These are phyloP conservation scores for Aurelia aurita DNA, from an alignment of 30 jellyfish, hydroid and myxozoan species.

Conservation along the genomic window DNA sequence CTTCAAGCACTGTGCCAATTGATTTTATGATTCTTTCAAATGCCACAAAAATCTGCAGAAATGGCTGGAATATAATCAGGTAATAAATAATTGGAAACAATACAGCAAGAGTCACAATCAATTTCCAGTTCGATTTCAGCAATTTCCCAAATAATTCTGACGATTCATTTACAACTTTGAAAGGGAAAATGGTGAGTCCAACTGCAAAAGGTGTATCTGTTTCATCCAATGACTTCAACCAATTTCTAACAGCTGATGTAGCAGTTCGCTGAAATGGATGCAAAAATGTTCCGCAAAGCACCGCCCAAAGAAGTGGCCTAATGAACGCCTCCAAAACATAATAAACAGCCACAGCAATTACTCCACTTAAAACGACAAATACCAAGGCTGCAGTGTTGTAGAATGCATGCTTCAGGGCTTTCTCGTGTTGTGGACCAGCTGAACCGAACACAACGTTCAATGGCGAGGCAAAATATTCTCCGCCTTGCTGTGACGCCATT, in stretches of 20 bases:
- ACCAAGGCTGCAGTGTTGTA: conserved; percentile 97
- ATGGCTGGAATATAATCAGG: conserved; percentile 79
- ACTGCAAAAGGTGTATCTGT: conserved; percentile 82
- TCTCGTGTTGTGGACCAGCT: conserved; percentile 88
- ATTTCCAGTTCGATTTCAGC: conserved; percentile 60
- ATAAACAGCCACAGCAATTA: conserved; percentile 75
- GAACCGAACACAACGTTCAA: conserved; percentile 72
- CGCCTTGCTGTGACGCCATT: conserved; percentile 12
- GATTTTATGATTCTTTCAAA: conserved; percentile 25
- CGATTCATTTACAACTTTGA: conserved; percentile 58
- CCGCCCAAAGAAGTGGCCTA: conserved; percentile 98
- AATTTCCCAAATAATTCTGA: conserved; percentile 75
- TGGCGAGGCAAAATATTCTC: conserved; percentile 81
- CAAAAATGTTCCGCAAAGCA: conserved; percentile 89
- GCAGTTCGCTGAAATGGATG: conserved; percentile 91
- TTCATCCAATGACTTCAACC: conserved; percentile 80
- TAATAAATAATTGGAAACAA: conserved; percentile 77
- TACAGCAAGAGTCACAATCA: conserved; percentile 46
- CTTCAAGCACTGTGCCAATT: conserved; percentile 38
- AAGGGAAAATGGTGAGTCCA: conserved; percentile 85
- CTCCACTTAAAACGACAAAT: conserved; percentile 85
- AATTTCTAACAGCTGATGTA: conserved; percentile 66
- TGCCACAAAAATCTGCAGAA: conserved; percentile 62
- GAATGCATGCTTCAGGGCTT: conserved; percentile 87
- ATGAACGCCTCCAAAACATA: conserved; percentile 88